phyloP scores from a whole-genome alignment of 2,797 vertebrate species.

The Leucoraja ocellata region DNA sequence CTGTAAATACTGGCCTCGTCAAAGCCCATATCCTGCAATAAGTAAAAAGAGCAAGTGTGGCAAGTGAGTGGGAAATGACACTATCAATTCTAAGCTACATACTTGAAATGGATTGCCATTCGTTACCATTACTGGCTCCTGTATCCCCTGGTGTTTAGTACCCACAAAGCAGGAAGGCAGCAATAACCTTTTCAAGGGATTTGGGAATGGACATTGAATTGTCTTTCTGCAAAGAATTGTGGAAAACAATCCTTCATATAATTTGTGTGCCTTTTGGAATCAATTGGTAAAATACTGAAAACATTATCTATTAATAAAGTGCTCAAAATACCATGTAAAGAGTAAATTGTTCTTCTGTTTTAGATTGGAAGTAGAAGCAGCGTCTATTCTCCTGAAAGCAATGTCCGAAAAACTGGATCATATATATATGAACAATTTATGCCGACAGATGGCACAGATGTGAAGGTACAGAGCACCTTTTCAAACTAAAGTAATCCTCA shows the following conservation, averaged over 20 bases:
- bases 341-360: constrained; percentile 42
- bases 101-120: too few species aligned
- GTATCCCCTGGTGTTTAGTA: too few species aligned
- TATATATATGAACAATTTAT: constrained; percentile 87
- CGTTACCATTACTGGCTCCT: too few species aligned
- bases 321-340: neutral
- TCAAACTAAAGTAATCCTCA: constrained; percentile 40
- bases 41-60: too few species aligned
- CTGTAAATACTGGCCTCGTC: too few species aligned
- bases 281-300: neutral
- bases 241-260: neutral
- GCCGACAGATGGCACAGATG: constrained; percentile 83
- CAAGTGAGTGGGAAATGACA: too few species aligned
- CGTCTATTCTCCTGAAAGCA: constrained; percentile 81
- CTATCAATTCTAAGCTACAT: too few species aligned
- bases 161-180: too few species aligned
- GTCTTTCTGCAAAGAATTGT: too few species aligned
- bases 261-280: neutral
- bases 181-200: too few species aligned
- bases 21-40: too few species aligned
- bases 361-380: constrained; percentile 85
- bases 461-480: constrained; percentile 64
- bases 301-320: neutral
- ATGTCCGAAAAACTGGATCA: constrained; percentile 76
- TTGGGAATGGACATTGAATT: too few species aligned